Evolutionary conservation across 2,797 vertebrate species (phyloP), one percentile per base, ranked within the genome.

Genomic region (Sebastolobus alascanus): DNA sequence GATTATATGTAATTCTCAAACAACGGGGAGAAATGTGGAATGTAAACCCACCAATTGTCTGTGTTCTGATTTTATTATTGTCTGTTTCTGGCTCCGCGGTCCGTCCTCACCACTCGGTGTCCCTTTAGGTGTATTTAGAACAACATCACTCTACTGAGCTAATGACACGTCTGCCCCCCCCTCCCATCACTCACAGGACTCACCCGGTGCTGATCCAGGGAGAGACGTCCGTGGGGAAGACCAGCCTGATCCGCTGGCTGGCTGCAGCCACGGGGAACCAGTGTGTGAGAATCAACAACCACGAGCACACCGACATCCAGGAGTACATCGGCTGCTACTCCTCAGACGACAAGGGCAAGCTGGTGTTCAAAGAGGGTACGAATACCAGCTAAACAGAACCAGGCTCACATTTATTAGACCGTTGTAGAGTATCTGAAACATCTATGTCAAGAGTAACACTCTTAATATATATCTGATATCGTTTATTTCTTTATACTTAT

Each of bases 271-370:
- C 97, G 1, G 98, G 98, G 20, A 99, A 99, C 94, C 97, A 98
- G 46, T 99, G 97, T 75, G 97, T 99, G 58, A 94, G 99, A 52
- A 99, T 99, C 93, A 99, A 99, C 88, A 99, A 99, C 90, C 99
- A 99, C 0, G 99, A 99, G 77, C 98, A 99, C 92, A 99, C 99
- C 0, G 99, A 99, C 91, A 98, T 99, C 91, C 99, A 99, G 84
- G 99, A 99, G 70, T 99, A 99, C 89, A 97, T 99, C 31, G 98
- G 99, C 86, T 99, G 99, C 90, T 99, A 99, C 25, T 97, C 97
- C 0, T 98, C 98, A 0, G 96, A 98, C 18, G 85, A 95, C 46
- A 92, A 93, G 6, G 98, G 98, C 74, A 98, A 98, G 84, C 82
- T 99, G 85, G 89, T 97, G 31, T 99, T 99, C 93, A 97, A 97